Evolutionary conservation across 2,888 invertebrate genomes (phyloP), one percentile per base, ranked within the genome.

Genomic region (Cheilosia soror): DNA sequence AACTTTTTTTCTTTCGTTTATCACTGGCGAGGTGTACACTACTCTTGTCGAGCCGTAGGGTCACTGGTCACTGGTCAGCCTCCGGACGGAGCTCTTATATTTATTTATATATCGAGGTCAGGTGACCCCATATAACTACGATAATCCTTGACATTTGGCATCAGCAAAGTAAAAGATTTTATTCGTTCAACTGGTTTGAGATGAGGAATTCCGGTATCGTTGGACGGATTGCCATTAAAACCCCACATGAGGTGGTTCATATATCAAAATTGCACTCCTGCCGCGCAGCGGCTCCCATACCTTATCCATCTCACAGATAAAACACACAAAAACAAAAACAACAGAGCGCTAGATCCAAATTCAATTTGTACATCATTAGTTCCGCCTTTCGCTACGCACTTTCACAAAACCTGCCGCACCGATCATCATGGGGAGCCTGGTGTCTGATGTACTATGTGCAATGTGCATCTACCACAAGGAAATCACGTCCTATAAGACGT

Each of bases 381-480:
- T 84, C 84, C 84, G 80, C 84, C 80, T 84, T 84, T 84, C 84
- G 84, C 80, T 84, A 84, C 84, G 84, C 80, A 84, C 84, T 84
- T 84, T 84, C 84, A 80, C 84, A 80, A 84, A 80, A 84, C 84
- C 75, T 80, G 84, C 71, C 75, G 44, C 65, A 11, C 13, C 13
- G 42, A 80, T 58, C 79, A 31, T 84, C 84, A 71, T 65, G 84
- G 63, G 84, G 63, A 69, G 79, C 51, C 79, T 13, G 40, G 25
- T 37, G 9, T 51, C 44, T 9, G 20, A 9, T 37, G 37, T 37
- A 37, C 37, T 37, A 37, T 44, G 37, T 55, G 57, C 31, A 9
- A 20, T 44, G 40, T 49, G 55, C 44, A 73, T 57, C 58, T 49
- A 68, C 71, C 60, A 75, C 73, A 79, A 84, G 84, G 75, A 84